Percentiles rank a stretch among this genome's conserved stretches.
Conservation (phyloP, 2,113 vertebrate genomes). For the Butorides virescens region DNA sequence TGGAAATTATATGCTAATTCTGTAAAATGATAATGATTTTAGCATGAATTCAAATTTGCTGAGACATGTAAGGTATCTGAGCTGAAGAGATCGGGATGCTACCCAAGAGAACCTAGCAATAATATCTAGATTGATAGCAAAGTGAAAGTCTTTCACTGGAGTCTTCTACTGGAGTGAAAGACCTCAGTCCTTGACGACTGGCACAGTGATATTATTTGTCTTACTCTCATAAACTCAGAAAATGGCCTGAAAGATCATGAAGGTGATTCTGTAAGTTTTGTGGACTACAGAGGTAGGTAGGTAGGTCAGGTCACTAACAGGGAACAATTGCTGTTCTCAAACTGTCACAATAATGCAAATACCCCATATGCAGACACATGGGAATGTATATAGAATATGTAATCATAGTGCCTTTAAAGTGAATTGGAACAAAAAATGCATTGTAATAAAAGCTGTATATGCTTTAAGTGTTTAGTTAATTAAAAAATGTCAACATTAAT, state of each 20-base stretch:
- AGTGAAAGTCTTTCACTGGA: too few species aligned
- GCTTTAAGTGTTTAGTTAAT: background rate
- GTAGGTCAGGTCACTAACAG: background rate
- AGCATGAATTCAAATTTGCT: background rate
- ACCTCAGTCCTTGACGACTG: background rate
- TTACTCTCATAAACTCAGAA: background rate
- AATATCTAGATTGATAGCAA: background rate
- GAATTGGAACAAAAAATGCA: background rate
- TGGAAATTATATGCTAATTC: background rate
- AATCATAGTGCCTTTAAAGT: background rate
- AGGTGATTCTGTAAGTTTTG: background rate
- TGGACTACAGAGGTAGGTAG: background rate
- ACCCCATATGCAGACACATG: background rate
- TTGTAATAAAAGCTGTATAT: background rate
- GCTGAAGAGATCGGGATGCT: background rate
- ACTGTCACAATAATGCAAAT: background rate
- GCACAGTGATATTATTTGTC: background rate
- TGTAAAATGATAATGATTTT: background rate
- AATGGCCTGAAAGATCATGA: background rate
- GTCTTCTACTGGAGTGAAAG: background rate
- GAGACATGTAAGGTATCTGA: background rate
- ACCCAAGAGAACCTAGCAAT: rapidly evolving
- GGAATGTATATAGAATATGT: background rate
- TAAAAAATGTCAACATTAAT: background rate
- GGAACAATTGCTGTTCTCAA: background rate